Base-by-base conservation (phyloP, 2,888 invertebrate genomes). In the Eulithis testata region DNA sequence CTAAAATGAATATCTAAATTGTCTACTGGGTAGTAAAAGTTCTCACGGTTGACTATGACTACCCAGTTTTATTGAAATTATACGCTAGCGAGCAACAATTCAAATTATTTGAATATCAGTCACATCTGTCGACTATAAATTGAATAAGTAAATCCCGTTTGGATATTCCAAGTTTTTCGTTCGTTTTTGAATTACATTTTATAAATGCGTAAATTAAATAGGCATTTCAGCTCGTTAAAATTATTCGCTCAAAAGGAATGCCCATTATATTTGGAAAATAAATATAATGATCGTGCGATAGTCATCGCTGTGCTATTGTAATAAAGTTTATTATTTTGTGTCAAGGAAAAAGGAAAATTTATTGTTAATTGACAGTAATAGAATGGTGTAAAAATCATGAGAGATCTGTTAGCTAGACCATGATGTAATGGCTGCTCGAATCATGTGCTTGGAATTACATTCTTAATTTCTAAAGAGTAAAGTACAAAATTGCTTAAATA, bases 361-460 rank as follows among this genome's bases (percentile, higher is more conserved):
- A 57, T 59, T 59, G 56, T 51, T 21, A 21, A 21, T 21, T 65
- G 56, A 52, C 57, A 65, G 63, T 27, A 64, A 61, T 59, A 67
- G 12, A 60, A 71, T 60, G 60, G 67, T 66, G 52, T 55, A 57
- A 65, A 62, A 68, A 66, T 67, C 58, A 60, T 68, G 52, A 52
- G 62, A 69, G 52, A 67, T 71, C 60, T 64, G 61, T 58, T 55
- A 50, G 62, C 66, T 61, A 66, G 68, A 47, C 69, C 68, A 71
- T 71, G 69, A 70, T 73, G 71, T 73, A 71, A 73, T 67, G 68
- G 71, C 68, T 61, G 55, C 60, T 50, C 62, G 12, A 64, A 63
- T 69, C 68, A 67, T 65, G 49, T 54, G 65, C 58, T 68, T 44
- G 66, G 71, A 70, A 71, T 71, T 63, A 21, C 51, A 63, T 51